These are phyloP conservation scores for Balaeniceps rex DNA, from an alignment of 2,113 vertebrate genomes.

Conservation along the genomic window DNA sequence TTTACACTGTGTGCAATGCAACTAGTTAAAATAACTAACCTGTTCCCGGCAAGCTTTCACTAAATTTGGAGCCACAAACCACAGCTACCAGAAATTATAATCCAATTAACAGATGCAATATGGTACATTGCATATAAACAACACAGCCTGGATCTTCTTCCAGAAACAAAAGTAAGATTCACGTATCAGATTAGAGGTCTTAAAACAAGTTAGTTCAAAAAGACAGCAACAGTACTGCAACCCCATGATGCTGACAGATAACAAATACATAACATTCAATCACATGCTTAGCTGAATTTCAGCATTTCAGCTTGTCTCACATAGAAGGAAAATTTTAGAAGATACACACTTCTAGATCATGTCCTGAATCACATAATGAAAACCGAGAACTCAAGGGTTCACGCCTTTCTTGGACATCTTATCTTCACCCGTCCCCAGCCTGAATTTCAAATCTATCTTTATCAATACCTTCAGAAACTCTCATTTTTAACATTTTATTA, in stretches of 20 bases:
- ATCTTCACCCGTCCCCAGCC: not conserved
- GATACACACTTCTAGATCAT: not conserved
- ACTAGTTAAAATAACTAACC: not conserved
- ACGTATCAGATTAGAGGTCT: not conserved
- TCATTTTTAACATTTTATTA: not conserved
- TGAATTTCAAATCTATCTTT: not conserved
- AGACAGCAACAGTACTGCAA: not conserved
- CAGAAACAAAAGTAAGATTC: not conserved
- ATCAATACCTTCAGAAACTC: not conserved
- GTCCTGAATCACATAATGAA: not conserved
- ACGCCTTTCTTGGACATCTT: not conserved
- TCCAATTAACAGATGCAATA: not conserved
- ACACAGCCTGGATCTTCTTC: not conserved
- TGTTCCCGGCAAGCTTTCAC: not conserved
- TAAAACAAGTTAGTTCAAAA: not conserved
- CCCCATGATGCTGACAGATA: accelerated
- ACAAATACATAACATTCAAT: not conserved
- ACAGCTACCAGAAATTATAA: not conserved
- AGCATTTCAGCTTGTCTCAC: not conserved
- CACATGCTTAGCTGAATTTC: not conserved
- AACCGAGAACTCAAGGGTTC: not conserved
- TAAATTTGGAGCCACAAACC: not conserved
- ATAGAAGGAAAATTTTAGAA: not conserved
- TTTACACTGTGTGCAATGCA: not conserved
- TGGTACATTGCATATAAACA: not conserved